phyloP scores from a whole-genome alignment of 2,888 invertebrate species.

The Hypomecis punctinalis region DNA sequence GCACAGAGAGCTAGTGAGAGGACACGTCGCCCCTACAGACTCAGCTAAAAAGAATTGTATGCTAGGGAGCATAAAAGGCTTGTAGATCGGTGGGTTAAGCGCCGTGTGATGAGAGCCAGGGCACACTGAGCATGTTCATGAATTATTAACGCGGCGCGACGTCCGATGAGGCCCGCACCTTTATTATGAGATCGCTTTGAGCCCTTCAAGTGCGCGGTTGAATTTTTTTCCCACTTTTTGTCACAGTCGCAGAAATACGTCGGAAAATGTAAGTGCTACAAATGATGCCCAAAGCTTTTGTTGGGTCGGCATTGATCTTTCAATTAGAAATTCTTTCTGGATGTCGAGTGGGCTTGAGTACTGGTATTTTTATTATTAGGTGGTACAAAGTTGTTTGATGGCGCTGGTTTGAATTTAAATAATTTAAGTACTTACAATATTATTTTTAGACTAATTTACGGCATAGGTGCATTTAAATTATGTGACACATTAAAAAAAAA shows the following conservation, averaged over 20 bases:
- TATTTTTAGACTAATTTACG: too few relatives aligned
- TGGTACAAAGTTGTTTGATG: neutral
- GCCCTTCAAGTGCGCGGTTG: slow-evolving; percentile 50
- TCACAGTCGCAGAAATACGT: slow-evolving; percentile 41
- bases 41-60: slow-evolving; percentile 49
- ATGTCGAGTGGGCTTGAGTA: slow-evolving; percentile 17
- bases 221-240: slow-evolving; percentile 48
- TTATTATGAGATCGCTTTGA: slow-evolving; percentile 71
- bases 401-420: neutral
- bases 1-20: slow-evolving; percentile 10
- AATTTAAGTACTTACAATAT: neutral
- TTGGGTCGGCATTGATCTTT: slow-evolving; percentile 28
- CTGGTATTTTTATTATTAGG: slow-evolving; percentile 3
- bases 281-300: slow-evolving; percentile 36
- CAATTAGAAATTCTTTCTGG: slow-evolving; percentile 27
- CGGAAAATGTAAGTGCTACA: slow-evolving; percentile 33
- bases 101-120: slow-evolving; percentile 63
- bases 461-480: too few relatives aligned
- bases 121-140: slow-evolving; percentile 72
- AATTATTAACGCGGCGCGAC: slow-evolving; percentile 71
- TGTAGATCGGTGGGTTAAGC: slow-evolving; percentile 65
- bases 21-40: slow-evolving; percentile 17
- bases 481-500: too few relatives aligned
- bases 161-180: slow-evolving; percentile 66
- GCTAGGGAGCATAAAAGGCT: slow-evolving; percentile 58